Percentiles rank a stretch among this genome's conserved stretches.
These are phyloP conservation scores for Platalea minor DNA, from an alignment of 2,797 vertebrate species.

Conservation along the genomic window DNA sequence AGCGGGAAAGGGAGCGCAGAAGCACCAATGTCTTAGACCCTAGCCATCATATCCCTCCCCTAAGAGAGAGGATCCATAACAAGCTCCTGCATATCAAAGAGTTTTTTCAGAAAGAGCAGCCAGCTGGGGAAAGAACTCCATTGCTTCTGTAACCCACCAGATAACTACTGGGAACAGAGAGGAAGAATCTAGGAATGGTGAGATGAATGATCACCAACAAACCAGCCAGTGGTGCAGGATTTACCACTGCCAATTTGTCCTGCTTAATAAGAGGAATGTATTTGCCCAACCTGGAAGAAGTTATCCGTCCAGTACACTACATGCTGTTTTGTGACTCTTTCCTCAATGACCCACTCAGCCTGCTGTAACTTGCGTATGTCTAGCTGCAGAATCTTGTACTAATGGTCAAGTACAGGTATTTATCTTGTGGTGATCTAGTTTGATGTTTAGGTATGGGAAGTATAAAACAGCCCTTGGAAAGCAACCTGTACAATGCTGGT, in stretches of 20 bases:
- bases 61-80: constrained; percentile 81
- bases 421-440: neutral
- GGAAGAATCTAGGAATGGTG: neutral
- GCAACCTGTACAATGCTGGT: neutral
- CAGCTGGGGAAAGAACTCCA: constrained; percentile 87
- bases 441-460: neutral
- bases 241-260: neutral
- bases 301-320: neutral
- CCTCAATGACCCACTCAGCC: neutral
- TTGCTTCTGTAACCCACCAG: constrained; percentile 80
- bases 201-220: neutral
- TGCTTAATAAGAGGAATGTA: neutral
- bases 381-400: neutral
- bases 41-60: constrained; percentile 87
- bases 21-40: constrained; percentile 93
- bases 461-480: neutral
- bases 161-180: neutral
- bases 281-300: neutral
- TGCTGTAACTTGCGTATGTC: neutral
- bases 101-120: constrained; percentile 75
- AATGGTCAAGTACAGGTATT: neutral
- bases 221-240: neutral
- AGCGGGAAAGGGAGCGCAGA: constrained; percentile 86
- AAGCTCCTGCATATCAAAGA: constrained; percentile 68
- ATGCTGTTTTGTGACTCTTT: neutral